Conservation (phyloP, 1,140 invertebrate species). For the Ganaspis sp. region DNA sequence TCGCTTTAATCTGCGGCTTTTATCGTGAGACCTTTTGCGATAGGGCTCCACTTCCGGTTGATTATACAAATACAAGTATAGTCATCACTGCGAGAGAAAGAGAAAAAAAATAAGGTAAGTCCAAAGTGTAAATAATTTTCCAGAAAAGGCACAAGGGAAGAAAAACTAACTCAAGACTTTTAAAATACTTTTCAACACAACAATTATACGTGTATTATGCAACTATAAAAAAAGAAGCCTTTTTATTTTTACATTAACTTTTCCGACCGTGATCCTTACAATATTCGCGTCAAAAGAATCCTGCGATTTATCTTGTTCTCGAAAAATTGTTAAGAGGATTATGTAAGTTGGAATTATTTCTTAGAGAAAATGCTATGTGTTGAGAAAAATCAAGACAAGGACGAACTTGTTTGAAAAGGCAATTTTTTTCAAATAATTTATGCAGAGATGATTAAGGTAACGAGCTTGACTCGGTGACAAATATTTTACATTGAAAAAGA, state of each 20-base stretch:
- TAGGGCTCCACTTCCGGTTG: constrained; percentile 20
- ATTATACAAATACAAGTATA: background rate
- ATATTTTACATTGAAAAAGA: no score
- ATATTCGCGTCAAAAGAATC: no score
- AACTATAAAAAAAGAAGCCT: no score
- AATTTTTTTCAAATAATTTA: background rate
- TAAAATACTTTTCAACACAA: no score
- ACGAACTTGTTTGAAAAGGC: background rate
- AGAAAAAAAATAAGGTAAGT: background rate
- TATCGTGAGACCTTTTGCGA: constrained; percentile 26
- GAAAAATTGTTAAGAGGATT: no score
- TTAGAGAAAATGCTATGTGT: background rate
- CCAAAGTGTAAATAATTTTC: background rate
- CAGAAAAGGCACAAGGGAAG: background rate
- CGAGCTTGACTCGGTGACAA: no score
- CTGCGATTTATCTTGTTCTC: no score
- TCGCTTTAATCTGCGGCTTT: constrained; percentile 9
- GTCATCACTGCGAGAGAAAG: background rate
- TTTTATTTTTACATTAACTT: no score
- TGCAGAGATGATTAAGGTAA: no score
- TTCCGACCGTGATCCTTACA: no score
- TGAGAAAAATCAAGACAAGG: background rate
- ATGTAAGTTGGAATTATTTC: no score
- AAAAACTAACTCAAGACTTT: background rate
- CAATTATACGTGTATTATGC: no score